A percentile compares a stretch with the other conserved stretches of the same genome.
phyloP scores from a whole-genome alignment of 2,888 invertebrate species.

The Xylocampa areola region DNA sequence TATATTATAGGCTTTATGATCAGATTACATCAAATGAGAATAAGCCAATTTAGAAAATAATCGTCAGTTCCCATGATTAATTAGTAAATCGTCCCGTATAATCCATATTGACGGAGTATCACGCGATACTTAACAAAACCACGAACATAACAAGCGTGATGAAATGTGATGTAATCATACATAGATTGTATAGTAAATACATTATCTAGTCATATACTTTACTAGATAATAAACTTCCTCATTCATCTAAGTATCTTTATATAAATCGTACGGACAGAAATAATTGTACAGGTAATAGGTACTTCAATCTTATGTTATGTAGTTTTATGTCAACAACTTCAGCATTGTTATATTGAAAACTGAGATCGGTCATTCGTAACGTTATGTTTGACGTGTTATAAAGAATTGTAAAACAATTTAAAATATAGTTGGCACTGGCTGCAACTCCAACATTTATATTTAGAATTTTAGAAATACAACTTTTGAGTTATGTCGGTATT shows the following conservation, averaged over 20 bases:
- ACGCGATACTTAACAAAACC: neutral
- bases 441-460: no score
- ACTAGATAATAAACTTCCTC: neutral
- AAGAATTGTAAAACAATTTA: neutral
- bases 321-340: conserved; percentile 8
- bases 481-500: no score
- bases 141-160: neutral
- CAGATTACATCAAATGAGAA: no score
- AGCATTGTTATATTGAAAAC: conserved; percentile 5
- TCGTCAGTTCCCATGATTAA: no score
- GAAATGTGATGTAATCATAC: conserved; percentile 10
- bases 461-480: no score
- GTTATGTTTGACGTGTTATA: neutral
- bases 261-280: neutral
- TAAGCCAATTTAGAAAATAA: no score
- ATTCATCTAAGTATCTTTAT: conserved; percentile 15
- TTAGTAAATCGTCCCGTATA: no score
- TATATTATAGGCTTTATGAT: no score
- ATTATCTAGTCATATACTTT: conserved; percentile 18
- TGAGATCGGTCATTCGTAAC: conserved; percentile 2
- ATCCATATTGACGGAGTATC: neutral
- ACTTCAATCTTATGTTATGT: neutral
- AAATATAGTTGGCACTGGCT: no score
- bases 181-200: conserved; percentile 22
- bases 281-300: conserved; percentile 7